Evolutionary conservation across 2,888 invertebrate species (phyloP).

Genomic region (Dugesia japonica): DNA sequence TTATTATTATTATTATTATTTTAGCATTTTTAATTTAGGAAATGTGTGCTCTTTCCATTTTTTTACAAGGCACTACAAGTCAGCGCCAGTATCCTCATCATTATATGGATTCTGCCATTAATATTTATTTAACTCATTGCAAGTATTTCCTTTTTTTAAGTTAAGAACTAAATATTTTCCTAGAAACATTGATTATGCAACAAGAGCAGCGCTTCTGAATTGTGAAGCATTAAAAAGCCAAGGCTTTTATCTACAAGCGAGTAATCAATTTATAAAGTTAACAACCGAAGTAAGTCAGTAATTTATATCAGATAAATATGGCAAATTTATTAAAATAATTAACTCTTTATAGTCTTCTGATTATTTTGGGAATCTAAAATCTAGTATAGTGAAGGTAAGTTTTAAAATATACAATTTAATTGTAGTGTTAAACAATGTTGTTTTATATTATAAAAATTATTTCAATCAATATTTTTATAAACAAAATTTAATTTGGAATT

Average conservation of each 20-base stretch:
- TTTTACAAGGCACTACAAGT: conserved; percentile 56
- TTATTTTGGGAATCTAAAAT: not conserved
- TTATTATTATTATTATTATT: too few relatives aligned
- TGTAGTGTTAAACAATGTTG: too few relatives aligned
- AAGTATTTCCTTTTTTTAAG: too few relatives aligned
- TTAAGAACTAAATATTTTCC: too few relatives aligned
- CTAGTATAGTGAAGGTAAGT: not conserved
- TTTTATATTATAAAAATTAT: too few relatives aligned
- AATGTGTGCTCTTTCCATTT: conserved; percentile 81
- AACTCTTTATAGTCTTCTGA: not conserved
- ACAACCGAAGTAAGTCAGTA: conserved; percentile 59
- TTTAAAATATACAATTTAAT: conserved; percentile 15
- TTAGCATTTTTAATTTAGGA: too few relatives aligned
- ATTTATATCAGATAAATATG: too few relatives aligned
- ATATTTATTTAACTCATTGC: conserved; percentile 74
- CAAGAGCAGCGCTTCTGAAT: conserved; percentile 71
- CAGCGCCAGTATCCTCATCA: conserved; percentile 50
- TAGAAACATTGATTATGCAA: conserved; percentile 76
- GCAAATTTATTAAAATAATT: not conserved
- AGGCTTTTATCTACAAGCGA: conserved; percentile 72
- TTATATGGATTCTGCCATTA: conserved; percentile 84
- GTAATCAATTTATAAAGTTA: conserved; percentile 78
- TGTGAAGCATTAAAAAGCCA: conserved; percentile 68
- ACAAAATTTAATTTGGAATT: too few relatives aligned
- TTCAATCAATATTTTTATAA: too few relatives aligned